Base-by-base conservation (phyloP, 2,113 vertebrate genomes). In the Montifringilla adamsi region DNA sequence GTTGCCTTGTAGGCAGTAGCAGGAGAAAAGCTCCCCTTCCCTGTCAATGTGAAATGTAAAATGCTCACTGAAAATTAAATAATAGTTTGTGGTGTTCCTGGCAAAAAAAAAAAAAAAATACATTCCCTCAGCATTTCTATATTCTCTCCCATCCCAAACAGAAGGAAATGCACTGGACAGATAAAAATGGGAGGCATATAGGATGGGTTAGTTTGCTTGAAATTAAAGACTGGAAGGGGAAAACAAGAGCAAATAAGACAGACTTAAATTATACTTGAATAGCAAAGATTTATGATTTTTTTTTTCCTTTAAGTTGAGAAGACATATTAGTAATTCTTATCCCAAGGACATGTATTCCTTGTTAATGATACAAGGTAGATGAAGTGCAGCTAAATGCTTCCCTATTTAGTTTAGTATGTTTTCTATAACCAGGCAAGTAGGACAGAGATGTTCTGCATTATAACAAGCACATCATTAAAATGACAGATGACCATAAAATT, bases 401-500 rank as follows among this genome's bases (percentile, higher is more conserved):
- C 24, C 41, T 66, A 11, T 96, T 95, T 75, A 83, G 81, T 91
- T 81, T 56, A 62, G 52, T 58, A 18, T 80, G 52, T 92, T 87
- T 95, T 95, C 92, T 56, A 17, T 69, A 93, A 80, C 81, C 62
- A 84, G 55, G 44, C 80, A 86, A 92, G 46, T 89, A 90, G 79
- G 84, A 60, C 84, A 91, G 89, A 95, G 75, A 78, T 94, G 83
- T 78, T 96, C 93, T 96, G 94, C 86, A 69, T 90, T 94, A 67
- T 89, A 89, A 62, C 92, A 96, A 68, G 44, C 58, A 64, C 94
- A 84, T 92, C 85, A 95, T 95, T 95, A 83, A 94, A 84, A 82
- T 93, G 87, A 89, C 88, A 96, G 94, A 94, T 94, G 89, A 96
- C 53, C 95, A 94, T 66, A 93, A 83, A 96, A 96, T 93, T 84